Base-by-base conservation (phyloP, 2,888 invertebrate species). In the Hecatera dysodea region DNA sequence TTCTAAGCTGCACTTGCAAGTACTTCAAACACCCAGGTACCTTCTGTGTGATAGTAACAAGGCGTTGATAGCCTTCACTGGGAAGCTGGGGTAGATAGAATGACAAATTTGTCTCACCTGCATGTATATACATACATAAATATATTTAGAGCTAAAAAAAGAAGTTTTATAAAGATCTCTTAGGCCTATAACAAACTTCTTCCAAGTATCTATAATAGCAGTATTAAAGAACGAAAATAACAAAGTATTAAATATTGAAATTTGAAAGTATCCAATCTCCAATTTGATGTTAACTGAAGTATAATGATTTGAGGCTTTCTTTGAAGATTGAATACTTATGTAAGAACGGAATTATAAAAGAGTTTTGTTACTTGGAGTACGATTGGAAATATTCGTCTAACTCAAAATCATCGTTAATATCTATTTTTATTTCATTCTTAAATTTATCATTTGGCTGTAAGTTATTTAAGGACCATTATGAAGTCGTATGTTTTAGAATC, bases 211-310 rank as follows among this genome's bases (percentile, higher is more conserved):
- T 60, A 60, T 44, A 67, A 55, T 27, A 65, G 29, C 52, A 62
- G 48, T 78, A 57, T 72, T 61, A 57, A 53, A 66, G 67, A 65
- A 71, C 33, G 60, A 78, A 72, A 72, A 74, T 69, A 42, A 48
- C 55, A 61, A 80, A 75, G 70, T 69, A 62, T 62, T 69, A 29
- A 63, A 67, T 73, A 72, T 57, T 70, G 22, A 69, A 75, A 73
- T 73, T 72, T 50, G 36, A 64, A 82, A 82, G 63, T 81, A 81
- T 59, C 36, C 67, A 70, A 80, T 70, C 56, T 72, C 52, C 61
- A 70, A 56, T 70, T 73, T 65, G 65, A 59, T 74, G 62, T 52
- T 53, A 75, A 77, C 62, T 73, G 72, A 65, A 80, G 80, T 65
- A 61, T 74, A 63, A 75, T 75, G 75, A 81, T 84, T 79, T 73